phyloP scores from a whole-genome alignment of 92 coral and sea anemone species.

The Parazoanthus darwini region DNA sequence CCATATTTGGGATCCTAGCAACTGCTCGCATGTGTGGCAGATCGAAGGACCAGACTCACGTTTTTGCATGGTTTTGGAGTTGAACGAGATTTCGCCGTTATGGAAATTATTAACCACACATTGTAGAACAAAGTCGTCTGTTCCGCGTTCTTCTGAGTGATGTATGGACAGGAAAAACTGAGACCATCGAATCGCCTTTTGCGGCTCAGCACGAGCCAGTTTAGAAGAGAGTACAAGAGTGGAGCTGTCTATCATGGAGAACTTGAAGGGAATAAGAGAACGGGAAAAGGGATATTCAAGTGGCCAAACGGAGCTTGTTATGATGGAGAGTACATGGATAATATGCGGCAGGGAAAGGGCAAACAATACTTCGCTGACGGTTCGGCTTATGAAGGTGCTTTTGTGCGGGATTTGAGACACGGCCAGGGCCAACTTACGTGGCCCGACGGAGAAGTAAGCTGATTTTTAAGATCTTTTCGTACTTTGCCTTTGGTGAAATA shows the following conservation, averaged over 20 bases:
- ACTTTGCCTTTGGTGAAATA: not conserved
- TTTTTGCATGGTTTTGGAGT: not conserved
- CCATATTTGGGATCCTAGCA: slow-evolving; percentile 49
- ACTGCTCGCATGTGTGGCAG: slow-evolving; percentile 20
- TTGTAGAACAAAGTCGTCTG: not conserved
- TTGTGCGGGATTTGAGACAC: slow-evolving; percentile 79
- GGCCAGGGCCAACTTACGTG: slow-evolving; percentile 85
- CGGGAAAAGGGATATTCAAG: slow-evolving; percentile 84
- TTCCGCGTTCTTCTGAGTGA: not conserved
- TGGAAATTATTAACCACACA: slow-evolving; percentile 5
- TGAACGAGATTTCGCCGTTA: not conserved
- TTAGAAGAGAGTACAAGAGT: slow-evolving; percentile 80
- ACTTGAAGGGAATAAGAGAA: slow-evolving; percentile 81
- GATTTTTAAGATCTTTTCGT: not conserved
- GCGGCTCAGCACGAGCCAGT: slow-evolving; percentile 85
- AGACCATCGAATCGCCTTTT: slow-evolving; percentile 69
- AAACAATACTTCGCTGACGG: slow-evolving; percentile 95
- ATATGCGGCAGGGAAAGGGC: slow-evolving; percentile 89
- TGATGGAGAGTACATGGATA: slow-evolving; percentile 90
- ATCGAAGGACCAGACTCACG: not conserved
- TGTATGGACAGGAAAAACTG: slow-evolving; percentile 24
- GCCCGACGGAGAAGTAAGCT: slow-evolving; percentile 89
- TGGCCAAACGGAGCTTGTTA: slow-evolving; percentile 99
- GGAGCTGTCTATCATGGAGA: slow-evolving; percentile 91
- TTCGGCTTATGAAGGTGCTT: slow-evolving; percentile 77